Evolutionary conservation across 2,888 invertebrate genomes (phyloP), one percentile per base, ranked within the genome.

Genomic region (Lordiphosa andalusiaca): DNA sequence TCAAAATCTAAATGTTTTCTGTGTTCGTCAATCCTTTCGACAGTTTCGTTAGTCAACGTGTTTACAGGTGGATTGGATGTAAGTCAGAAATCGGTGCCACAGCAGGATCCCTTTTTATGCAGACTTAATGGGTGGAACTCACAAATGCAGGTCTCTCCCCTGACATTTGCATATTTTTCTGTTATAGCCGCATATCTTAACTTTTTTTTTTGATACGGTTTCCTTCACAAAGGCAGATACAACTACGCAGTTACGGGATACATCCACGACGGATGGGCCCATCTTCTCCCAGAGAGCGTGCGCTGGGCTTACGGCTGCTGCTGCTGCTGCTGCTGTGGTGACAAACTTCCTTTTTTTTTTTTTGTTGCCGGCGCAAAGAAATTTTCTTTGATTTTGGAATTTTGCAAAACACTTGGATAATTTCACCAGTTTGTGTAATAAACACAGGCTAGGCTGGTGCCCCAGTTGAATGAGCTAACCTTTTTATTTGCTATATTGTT

Each of bases 251-350:
- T 47, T 58, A 39, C 39, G 53, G 65, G 64, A 64, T 64, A 64
- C 64, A 64, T 64, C 64, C 64, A 64, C 64, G 38, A 49, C 23
- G 56, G 65, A 63, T 62, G 64, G 64, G 64, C 49, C 25, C 46
- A 56, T 52, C 42, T 55, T 23, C 25, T 23, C 49, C 37, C 38
- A 49, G 48, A 37, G 38, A 49, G 44, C 33, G 44, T 44, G 44
- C 44, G 44, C 44, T 44, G 44, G 54, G 40, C 52, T 53, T 40
- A 16, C 35, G 35, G 64, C 62, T 63, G 46, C 35, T n/a, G 64
- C 62, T 54, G 64, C 62, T 54, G 64, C 62, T 62, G 61, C 62
- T 63, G 63, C 63, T 62, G 62, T 39, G 64, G 48, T 49, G 62
- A 49, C 53, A 62, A 50, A 63, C 54, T 16, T 16, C 13, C 10